phyloP scores from a whole-genome alignment of 2,113 vertebrate species.

The Tachuris rubrigastra region DNA sequence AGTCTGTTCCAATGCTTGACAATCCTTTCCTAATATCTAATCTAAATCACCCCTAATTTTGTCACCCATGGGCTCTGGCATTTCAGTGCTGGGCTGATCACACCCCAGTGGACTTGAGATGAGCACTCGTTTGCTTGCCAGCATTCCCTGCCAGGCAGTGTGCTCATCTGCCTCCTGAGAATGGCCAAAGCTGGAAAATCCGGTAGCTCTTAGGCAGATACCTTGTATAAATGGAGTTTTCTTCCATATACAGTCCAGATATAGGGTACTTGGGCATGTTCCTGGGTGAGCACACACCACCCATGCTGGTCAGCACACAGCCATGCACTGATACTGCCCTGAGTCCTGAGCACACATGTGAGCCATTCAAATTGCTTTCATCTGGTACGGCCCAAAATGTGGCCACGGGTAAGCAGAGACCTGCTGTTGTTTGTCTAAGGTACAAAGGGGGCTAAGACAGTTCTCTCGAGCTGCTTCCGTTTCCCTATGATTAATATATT shows the following conservation, averaged over 20 bases:
- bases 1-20: not conserved
- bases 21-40: not conserved
- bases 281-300: not conserved
- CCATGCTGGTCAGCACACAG: fast-evolving
- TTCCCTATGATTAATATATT: not conserved
- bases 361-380: not conserved
- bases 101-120: not conserved
- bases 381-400: not conserved
- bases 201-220: not conserved
- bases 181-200: not conserved
- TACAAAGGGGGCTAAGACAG: not conserved
- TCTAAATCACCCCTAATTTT: not conserved
- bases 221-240: not conserved
- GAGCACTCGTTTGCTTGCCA: fast-evolving
- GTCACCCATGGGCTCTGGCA: not conserved
- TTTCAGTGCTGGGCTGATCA: not conserved
- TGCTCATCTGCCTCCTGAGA: not conserved
- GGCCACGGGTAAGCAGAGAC: not conserved
- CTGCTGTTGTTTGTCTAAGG: not conserved
- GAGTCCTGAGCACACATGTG: not conserved
- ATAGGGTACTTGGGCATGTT: not conserved
- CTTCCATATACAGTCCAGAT: not conserved
- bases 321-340: not conserved
- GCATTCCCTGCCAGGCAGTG: too few species aligned
- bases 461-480: not conserved